Percentiles rank a stretch among this genome's conserved stretches.
Conservation (phyloP, 2,113 vertebrate genomes). For the Hydrolagus affinis region DNA sequence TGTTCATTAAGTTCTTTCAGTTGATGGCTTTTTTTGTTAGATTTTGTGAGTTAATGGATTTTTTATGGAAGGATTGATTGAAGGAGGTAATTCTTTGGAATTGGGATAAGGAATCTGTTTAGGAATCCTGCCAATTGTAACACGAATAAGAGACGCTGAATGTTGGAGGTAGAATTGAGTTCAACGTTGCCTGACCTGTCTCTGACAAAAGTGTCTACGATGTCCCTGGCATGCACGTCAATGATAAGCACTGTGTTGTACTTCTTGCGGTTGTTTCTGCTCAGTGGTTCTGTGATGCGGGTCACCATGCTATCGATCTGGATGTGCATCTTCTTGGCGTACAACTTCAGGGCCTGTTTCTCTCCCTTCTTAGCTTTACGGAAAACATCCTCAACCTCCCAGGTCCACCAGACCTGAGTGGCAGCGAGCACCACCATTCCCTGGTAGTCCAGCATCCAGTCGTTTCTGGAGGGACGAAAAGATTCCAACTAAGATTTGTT, state of each 20-base stretch:
- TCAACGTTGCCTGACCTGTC: constrained; percentile 56
- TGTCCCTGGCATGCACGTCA: constrained; percentile 89
- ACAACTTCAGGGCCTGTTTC: constrained; percentile 75
- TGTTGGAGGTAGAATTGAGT: no score
- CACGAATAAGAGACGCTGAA: no score
- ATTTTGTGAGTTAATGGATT: no score
- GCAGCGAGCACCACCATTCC: constrained; percentile 92
- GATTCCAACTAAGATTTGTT: background rate
- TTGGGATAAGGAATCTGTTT: no score
- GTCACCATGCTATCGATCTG: constrained; percentile 84
- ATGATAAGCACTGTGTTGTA: constrained; percentile 92
- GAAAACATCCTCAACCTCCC: constrained; percentile 90
- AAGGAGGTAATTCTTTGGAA: no score
- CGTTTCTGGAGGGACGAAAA: constrained; percentile 43
- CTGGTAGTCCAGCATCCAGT: constrained; percentile 91
- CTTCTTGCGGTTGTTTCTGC: constrained; percentile 78
- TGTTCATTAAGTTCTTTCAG: no score
- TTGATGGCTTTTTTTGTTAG: no score
- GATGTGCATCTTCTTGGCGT: constrained; percentile 73
- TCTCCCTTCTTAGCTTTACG: constrained; percentile 64
- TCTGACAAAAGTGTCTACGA: constrained; percentile 77
- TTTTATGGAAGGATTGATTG: no score
- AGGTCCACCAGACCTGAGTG: constrained; percentile 96
- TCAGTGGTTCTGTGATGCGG: constrained; percentile 66
- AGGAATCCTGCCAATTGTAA: no score